Base-by-base conservation (phyloP, 1,140 invertebrate species). In the Pachyrhynchus sulphureomaculatus region DNA sequence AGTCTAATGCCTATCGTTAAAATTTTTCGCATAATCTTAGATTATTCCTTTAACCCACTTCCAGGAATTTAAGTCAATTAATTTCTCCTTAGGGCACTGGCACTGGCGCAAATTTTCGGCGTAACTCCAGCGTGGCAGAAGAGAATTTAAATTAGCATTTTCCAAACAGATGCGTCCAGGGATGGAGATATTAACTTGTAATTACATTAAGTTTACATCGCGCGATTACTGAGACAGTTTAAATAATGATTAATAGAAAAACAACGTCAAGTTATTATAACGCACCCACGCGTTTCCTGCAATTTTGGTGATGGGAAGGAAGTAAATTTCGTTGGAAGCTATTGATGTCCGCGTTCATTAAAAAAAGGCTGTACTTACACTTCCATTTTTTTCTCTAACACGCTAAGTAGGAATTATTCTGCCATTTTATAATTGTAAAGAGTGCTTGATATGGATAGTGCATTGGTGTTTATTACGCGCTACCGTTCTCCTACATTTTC, bases 241-340 rank as follows among this genome's bases (percentile, higher is more conserved):
- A 67, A 68, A 68, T 68, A 68, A 67, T 64, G 67, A 68, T 68
- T 68, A 56, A 68, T 68, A 67, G 67, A 66, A 67, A 66, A 65
- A 67, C 53, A 36, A 5, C 47, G 47, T 52, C 51, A 20, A 9
- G 9, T 20, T 34, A 51, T 13, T 34, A 18, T 9, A n/a, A 51
- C 48, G 18, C 29, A 18, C 0, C 33, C n/a, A n/a, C 29, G 45
- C 45, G n/a, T 32, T 32, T 32, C 8, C 29, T 32, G 17, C 17
- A n/a, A 18, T 8, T 32, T 12, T 13, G 12, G 23, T 24, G 29
- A 20, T 42, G 12, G 12, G 13, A 29, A 29, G 26, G 12, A 29
- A 29, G 26, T 9, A 29, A 3, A 29, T 29, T 29, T 29, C n/a
- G n/a, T n/a, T n/a, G n/a, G n/a, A n/a, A n/a, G n/a, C n/a, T n/a